Base-by-base conservation (phyloP, 2,888 invertebrate species). In the Anticlea derivata region DNA sequence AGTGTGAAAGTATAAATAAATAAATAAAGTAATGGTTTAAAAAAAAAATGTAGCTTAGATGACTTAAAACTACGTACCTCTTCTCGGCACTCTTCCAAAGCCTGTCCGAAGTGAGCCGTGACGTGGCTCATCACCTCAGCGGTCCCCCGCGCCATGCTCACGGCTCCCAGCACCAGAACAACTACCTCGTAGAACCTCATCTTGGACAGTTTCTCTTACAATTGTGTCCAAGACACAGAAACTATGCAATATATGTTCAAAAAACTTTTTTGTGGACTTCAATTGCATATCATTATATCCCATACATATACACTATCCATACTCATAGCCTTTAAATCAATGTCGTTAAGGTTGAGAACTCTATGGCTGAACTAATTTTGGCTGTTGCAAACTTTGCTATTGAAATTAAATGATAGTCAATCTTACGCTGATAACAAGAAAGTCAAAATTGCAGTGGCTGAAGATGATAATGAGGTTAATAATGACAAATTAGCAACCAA, bases 61-160 rank as follows among this genome's bases (percentile, higher is more conserved):
- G 4, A 17, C 4, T 17, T 17, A 17, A 17, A 41, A 29, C 17
- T 6, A 24, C 39, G 8, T 83, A 55, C 59, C 43, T 59, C 59
- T 33, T 48, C 48, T 8, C 48, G 41, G 23, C 59, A 59, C 6
- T 45, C 46, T 12, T 49, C 59, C 17, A 59, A 48, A 17, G 55
- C 55, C 10, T 22, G 38, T n/a, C 50, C 55, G 35, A 59, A 59
- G 5, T 56, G 50, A 7, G 46, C 43, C 0, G 59, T 40, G n/a
- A 88, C 89, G 30, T 89, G 90, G 55, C 88, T 86, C 90, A 90
- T 86, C 34, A 86, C 83, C 65, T 87, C 90, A 0, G 88, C 86
- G 0, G 81, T 77, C 0, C 80, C 83, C 5, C 35, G 52, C 49
- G 74, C 85, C 30, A 65, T 50, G 7, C 65, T 47, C 23, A 64